These are phyloP conservation scores for Spilarctia lutea DNA, from an alignment of 2,888 invertebrate species.

Conservation along the genomic window DNA sequence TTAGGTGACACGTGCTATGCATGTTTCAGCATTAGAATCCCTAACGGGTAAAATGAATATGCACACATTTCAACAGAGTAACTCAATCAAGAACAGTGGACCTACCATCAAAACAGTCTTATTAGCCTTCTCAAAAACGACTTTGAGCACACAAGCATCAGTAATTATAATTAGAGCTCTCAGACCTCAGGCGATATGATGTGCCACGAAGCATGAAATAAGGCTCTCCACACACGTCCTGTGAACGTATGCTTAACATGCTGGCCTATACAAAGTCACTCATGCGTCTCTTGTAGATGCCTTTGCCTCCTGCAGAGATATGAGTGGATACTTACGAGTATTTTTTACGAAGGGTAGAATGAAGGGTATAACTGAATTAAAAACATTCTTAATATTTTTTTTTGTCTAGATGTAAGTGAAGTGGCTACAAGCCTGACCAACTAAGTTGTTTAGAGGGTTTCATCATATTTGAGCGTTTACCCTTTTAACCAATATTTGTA, in stretches of 20 bases:
- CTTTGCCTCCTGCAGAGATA: conserved; percentile 61
- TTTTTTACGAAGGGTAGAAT: conserved; percentile 51
- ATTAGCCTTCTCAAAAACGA: conserved; percentile 64
- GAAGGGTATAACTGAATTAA: conserved; percentile 26
- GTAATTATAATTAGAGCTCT: conserved; percentile 82
- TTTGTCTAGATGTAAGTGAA: not conserved
- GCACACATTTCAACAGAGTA: conserved; percentile 19
- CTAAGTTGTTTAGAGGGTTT: not conserved
- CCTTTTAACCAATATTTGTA: not conserved
- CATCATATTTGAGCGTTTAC: conserved; percentile 1
- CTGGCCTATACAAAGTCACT: conserved; percentile 75
- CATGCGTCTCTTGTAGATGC: conserved; percentile 70
- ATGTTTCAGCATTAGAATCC: not conserved
- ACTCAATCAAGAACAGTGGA: conserved; percentile 35
- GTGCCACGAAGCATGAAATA: conserved; percentile 83
- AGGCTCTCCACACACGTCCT: conserved; percentile 73
- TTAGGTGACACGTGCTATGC: not conserved
- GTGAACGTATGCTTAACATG: conserved; percentile 59
- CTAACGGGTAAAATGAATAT: not conserved
- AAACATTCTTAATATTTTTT: not conserved
- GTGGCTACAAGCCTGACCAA: not conserved
- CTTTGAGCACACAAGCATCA: conserved; percentile 79
- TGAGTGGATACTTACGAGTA: conserved; percentile 63
- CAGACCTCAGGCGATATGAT: conserved; percentile 83
- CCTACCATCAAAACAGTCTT: conserved; percentile 47